phyloP scores from a whole-genome alignment of 2,113 vertebrate genomes.

The Galbula dea region DNA sequence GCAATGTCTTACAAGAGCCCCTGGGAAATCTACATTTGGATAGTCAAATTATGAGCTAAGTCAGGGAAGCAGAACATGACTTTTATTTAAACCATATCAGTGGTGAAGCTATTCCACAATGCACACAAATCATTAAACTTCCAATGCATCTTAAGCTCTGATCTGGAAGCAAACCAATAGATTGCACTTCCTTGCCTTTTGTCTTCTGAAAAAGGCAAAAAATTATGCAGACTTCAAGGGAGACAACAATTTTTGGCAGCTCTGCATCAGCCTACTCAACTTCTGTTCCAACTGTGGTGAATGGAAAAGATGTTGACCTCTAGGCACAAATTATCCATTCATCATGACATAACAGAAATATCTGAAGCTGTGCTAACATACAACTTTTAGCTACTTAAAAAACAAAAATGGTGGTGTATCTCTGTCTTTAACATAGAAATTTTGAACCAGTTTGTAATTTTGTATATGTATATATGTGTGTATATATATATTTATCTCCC shows the following conservation, averaged over 20 bases:
- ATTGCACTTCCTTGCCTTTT: neutral
- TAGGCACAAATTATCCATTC: neutral
- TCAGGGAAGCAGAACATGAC: neutral
- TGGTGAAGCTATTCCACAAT: neutral
- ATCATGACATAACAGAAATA: neutral
- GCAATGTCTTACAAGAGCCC: neutral
- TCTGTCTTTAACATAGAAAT: neutral
- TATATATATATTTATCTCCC: neutral
- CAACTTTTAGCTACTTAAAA: neutral
- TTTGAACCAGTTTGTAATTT: neutral
- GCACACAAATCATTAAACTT: neutral
- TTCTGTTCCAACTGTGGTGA: neutral
- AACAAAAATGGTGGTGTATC: too few relatives aligned
- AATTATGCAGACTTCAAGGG: neutral
- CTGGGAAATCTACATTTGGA: conserved; percentile 4
- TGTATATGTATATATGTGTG: neutral
- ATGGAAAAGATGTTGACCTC: neutral
- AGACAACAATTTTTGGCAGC: neutral
- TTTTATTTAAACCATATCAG: conserved; percentile 35
- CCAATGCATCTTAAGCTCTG: neutral
- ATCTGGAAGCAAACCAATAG: neutral
- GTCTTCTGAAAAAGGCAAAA: neutral
- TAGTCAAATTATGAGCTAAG: conserved; percentile 21
- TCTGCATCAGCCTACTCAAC: neutral
- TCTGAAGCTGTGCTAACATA: neutral